Evolutionary conservation across 2,113 vertebrate species (phyloP).

Genomic region (Aramus guarauna): DNA sequence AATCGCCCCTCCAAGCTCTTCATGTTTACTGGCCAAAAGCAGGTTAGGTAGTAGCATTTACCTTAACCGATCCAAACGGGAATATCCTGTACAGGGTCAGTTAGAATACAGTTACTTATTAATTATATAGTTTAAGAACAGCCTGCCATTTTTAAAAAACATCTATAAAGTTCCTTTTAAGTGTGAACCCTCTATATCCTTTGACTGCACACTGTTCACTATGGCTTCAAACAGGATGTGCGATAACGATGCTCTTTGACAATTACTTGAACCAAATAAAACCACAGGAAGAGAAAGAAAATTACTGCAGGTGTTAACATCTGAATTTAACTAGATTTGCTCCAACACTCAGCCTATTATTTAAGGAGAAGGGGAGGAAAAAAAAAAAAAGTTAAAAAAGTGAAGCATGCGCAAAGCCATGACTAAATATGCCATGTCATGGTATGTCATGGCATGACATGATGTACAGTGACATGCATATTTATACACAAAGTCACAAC

Average conservation of each 20-base stretch:
- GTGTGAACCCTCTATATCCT: neutral
- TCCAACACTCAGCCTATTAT: neutral
- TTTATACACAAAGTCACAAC: accelerated
- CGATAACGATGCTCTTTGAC: neutral
- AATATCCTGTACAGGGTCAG: neutral
- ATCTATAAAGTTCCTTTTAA: neutral
- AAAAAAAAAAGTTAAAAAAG: neutral
- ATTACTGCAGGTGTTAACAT: neutral
- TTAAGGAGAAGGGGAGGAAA: neutral
- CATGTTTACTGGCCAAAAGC: neutral
- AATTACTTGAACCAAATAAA: neutral
- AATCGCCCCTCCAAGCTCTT: neutral
- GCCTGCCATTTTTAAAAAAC: neutral
- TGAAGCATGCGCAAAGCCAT: neutral
- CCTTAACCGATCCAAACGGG: neutral
- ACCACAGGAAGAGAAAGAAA: constrained; percentile 28
- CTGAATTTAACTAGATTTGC: neutral
- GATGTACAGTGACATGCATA: too few relatives aligned
- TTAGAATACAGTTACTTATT: neutral
- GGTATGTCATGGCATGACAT: neutral
- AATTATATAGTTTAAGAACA: neutral
- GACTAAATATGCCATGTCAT: neutral
- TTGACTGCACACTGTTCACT: neutral
- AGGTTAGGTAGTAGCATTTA: neutral
- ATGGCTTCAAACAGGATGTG: constrained; percentile 20